phyloP scores from a whole-genome alignment of 2,113 vertebrate genomes.

The Cebidichthys violaceus region DNA sequence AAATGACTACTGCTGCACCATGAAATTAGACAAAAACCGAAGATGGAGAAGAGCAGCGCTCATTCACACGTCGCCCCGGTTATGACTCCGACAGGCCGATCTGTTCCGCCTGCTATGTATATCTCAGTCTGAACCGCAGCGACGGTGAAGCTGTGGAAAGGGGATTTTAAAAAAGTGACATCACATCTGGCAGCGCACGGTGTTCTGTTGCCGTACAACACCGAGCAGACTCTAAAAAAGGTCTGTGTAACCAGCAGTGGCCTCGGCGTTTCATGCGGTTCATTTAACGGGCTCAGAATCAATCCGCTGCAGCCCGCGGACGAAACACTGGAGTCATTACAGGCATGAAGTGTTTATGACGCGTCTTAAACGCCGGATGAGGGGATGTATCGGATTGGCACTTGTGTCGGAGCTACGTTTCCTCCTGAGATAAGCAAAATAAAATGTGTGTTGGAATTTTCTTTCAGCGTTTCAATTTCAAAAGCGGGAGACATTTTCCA shows the following conservation, averaged over 20 bases:
- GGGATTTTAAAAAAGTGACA: constrained; percentile 40
- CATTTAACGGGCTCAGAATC: constrained; percentile 48
- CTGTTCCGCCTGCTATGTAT: constrained; percentile 13
- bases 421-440: constrained; percentile 42
- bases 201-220: constrained; percentile 55
- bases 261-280: constrained; percentile 44
- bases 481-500: constrained; percentile 37
- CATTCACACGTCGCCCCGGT: constrained; percentile 15
- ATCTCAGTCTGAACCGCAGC: no score
- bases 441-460: not conserved
- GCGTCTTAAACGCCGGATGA: constrained; percentile 15
- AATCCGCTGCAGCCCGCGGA: constrained; percentile 43
- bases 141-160: constrained; percentile 20
- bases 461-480: not conserved
- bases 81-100: constrained; percentile 17
- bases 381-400: not conserved
- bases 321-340: constrained; percentile 61
- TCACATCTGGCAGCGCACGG: constrained; percentile 58
- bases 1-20: not conserved
- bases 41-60: not conserved
- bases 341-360: constrained; percentile 54
- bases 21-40: constrained; percentile 18
- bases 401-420: not conserved
- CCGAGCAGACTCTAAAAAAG: constrained; percentile 31
- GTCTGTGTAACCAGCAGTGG: constrained; percentile 30